Conservation (phyloP, 30 jellyfish, hydroid and myxozoan species). For the Aurelia aurita region DNA sequence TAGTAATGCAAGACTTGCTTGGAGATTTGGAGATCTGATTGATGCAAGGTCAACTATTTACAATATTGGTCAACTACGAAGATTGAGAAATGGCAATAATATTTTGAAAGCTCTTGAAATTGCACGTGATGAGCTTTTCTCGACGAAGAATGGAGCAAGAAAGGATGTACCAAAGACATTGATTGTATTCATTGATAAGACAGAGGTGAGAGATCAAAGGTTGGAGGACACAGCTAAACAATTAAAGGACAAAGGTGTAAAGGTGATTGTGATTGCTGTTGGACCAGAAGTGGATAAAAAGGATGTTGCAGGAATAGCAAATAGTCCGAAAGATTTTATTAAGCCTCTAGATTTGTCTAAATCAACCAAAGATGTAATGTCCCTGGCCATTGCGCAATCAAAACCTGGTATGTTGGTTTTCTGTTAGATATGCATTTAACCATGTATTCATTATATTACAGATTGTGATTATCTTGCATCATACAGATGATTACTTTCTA, state of each 20-base stretch:
- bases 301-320: too few species aligned
- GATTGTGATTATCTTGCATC: too few species aligned
- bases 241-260: conserved; percentile 44
- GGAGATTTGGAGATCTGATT: background rate
- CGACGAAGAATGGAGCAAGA: conserved; percentile 59
- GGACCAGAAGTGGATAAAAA: conserved; percentile 27
- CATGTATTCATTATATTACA: too few species aligned
- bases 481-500: too few species aligned
- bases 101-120: conserved; percentile 57
- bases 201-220: background rate
- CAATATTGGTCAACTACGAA: background rate
- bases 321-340: conserved; percentile 1
- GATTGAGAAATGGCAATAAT: background rate
- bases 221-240: conserved; percentile 6
- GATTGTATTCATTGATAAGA: conserved; percentile 62
- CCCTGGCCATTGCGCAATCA: too few species aligned
- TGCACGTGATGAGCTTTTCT: conserved; percentile 58
- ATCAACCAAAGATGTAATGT: too few species aligned
- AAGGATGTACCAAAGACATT: conserved; percentile 58
- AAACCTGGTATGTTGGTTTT: too few species aligned
- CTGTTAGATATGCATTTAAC: too few species aligned
- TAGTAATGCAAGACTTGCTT: conserved; percentile 8
- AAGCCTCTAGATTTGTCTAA: conserved; percentile 36
- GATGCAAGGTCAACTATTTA: background rate
- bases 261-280: conserved; percentile 31